Evolutionary conservation across 2,888 invertebrate species (phyloP), one percentile per base, ranked within the genome.

Genomic region (Prionchulus punctatus): DNA sequence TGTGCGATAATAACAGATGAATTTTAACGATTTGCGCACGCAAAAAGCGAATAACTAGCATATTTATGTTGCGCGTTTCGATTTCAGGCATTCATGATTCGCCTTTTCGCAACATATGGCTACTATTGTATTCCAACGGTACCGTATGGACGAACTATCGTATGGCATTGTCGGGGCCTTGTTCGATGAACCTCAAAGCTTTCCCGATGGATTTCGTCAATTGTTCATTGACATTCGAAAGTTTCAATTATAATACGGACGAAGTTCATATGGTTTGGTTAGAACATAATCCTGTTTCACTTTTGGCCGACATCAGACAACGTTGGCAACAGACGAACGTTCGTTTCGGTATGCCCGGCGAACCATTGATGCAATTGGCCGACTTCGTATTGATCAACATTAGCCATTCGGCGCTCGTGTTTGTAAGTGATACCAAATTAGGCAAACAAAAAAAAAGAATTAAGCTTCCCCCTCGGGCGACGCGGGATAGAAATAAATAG

Each of bases 81-180:
- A 36, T 45, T 45, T 45, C 23, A 45, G 50, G 65, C 43, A 69
- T 69, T 50, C 69, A 69, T 62, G 61, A 64, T 21, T 63, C 64
- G 23, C 69, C 69, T 1, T 69, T 69, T 42, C 43, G 66, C 28
- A 69, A 69, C 58, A 65, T 69, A 4, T 69, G 70, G 58, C 59
- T 70, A 36, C 62, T 69, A 57, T 67, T 69, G 49, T 69, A 69
- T 55, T 64, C 68, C 28, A 69, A 69, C 58, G 69, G 69, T 30
- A 57, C 56, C 3, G 59, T 59, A 1, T 59, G 59, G 59, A 59
- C 59, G 2, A 59, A 59, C 48, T 59, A 59, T 36, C 43, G 59
- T 18, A 43, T 55, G 36, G 36, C 48, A 49, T 30, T 55, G 49
- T 49, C 55, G n/a, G 45, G 50, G 3, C 50, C 50, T 23, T 49